These are phyloP conservation scores for Paragorgia papillata DNA, from an alignment of 92 coral and sea anemone species.

Conservation along the genomic window DNA sequence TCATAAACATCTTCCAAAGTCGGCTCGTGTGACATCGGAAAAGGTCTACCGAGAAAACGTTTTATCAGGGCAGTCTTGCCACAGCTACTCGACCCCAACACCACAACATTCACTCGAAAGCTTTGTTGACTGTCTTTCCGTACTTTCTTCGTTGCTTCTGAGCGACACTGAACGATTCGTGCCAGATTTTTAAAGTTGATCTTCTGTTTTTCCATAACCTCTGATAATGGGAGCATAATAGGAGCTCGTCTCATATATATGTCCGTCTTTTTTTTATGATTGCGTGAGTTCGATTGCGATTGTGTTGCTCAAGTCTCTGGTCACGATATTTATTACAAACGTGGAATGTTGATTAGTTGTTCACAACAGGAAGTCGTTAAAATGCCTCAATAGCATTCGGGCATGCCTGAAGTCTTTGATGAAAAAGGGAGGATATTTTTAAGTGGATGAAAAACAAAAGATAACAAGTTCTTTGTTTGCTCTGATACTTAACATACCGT, in stretches of 20 bases:
- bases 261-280: no score
- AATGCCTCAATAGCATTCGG: constrained; percentile 19
- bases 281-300: no score
- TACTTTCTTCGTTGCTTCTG: constrained; percentile 19
- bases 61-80: constrained; percentile 41
- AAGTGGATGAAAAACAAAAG: no score
- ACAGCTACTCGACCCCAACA: constrained; percentile 29
- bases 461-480: no score
- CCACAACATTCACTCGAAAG: constrained; percentile 35
- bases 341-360: no score
- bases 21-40: constrained; percentile 25
- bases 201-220: constrained; percentile 41
- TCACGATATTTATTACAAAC: no score
- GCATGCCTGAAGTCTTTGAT: constrained; percentile 15
- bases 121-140: constrained; percentile 34
- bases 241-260: no score
- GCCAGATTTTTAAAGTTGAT: constrained; percentile 34
- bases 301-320: no score
- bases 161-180: constrained; percentile 34
- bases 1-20: constrained; percentile 43
- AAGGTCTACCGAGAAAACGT: constrained; percentile 41
- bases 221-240: constrained; percentile 23
- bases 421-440: no score
- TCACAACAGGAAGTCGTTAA: constrained; percentile 20
- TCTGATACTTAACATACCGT: no score